These are phyloP conservation scores for Sebastes ruberrimus DNA, from an alignment of 2,797 vertebrate species.

Conservation along the genomic window DNA sequence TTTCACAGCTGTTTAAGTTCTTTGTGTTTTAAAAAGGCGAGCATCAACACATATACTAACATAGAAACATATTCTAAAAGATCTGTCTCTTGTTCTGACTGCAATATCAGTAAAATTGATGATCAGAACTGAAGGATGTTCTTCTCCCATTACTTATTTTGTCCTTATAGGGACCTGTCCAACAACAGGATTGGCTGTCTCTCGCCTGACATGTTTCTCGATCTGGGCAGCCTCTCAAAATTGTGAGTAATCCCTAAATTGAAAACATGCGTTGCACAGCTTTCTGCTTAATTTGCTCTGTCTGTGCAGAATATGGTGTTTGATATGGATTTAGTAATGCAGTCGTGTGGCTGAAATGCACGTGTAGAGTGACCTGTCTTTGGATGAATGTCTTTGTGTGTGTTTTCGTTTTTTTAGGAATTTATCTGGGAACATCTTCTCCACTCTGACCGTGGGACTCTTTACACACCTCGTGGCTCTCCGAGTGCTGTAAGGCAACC, in stretches of 20 bases:
- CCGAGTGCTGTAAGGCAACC: constrained; percentile 86
- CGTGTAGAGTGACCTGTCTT: constrained; percentile 5
- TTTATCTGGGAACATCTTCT: constrained; percentile 94
- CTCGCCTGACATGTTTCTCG: constrained; percentile 88
- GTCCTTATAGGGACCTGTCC: constrained; percentile 88
- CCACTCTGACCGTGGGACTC: constrained; percentile 86
- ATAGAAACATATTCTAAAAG: not conserved
- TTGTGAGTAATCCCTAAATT: constrained; percentile 85
- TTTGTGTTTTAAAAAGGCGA: not conserved
- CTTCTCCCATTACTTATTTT: constrained; percentile 17
- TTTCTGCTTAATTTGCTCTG: constrained; percentile 19
- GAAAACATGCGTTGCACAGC: constrained; percentile 29
- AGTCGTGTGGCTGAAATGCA: not conserved
- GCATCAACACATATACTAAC: not conserved
- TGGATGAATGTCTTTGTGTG: not conserved
- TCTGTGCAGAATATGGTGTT: constrained; percentile 2
- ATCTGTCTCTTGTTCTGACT: not conserved
- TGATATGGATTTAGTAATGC: not conserved
- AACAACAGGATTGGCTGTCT: constrained; percentile 95
- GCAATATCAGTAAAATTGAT: not conserved
- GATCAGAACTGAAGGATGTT: not conserved
- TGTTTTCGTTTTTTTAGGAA: constrained; percentile 77
- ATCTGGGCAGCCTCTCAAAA: constrained; percentile 89
- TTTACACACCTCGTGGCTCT: constrained; percentile 87
- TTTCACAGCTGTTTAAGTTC: constrained; percentile 33